phyloP scores from a whole-genome alignment of 2,113 vertebrate species.

The Nibea albiflora region DNA sequence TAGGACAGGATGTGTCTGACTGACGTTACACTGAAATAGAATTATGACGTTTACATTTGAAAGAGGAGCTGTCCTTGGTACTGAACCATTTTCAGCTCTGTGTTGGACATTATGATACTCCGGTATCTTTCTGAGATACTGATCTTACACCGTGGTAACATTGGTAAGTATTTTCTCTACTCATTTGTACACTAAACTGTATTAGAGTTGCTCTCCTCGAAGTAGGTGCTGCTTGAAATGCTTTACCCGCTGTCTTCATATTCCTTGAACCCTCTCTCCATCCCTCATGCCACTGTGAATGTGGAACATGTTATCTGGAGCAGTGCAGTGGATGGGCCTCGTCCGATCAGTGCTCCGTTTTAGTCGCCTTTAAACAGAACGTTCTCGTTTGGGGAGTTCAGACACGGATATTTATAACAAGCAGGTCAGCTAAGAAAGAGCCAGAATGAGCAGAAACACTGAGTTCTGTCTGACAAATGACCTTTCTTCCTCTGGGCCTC shows the following conservation, averaged over 20 bases:
- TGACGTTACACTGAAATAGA: neutral
- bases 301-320: slow-evolving; percentile 82
- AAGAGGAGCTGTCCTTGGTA: slow-evolving; percentile 45
- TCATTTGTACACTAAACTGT: neutral
- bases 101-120: neutral
- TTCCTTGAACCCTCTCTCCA: slow-evolving; percentile 58
- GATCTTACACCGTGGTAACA: neutral
- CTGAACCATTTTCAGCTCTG: slow-evolving; percentile 22
- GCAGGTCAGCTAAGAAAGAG: slow-evolving; percentile 78
- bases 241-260: slow-evolving; percentile 43
- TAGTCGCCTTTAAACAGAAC: slow-evolving; percentile 75
- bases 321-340: slow-evolving; percentile 71
- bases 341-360: slow-evolving; percentile 72
- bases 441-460: slow-evolving; percentile 59
- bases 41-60: slow-evolving; percentile 7
- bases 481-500: slow-evolving; percentile 57
- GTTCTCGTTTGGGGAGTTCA: slow-evolving; percentile 80
- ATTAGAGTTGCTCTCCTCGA: neutral
- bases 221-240: neutral
- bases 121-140: neutral
- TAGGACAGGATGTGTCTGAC: slow-evolving; percentile 15
- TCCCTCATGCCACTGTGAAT: slow-evolving; percentile 61
- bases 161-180: neutral
- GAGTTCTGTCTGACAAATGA: slow-evolving; percentile 66
- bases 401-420: slow-evolving; percentile 83